Evolutionary conservation across 2,888 invertebrate species (phyloP).

Genomic region (Andrena chrysosceles): DNA sequence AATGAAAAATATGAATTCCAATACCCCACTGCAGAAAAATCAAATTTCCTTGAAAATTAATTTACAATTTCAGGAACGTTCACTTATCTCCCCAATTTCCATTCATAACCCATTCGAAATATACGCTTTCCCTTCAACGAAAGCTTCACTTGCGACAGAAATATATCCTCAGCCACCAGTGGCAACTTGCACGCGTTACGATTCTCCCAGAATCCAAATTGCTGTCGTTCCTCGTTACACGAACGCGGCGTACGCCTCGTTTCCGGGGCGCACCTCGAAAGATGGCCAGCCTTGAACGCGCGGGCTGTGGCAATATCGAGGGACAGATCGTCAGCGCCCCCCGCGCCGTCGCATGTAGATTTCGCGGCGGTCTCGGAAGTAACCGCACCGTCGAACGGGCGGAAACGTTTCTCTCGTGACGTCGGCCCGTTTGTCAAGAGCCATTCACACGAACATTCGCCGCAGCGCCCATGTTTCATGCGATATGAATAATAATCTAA

Average conservation of each 20-base stretch:
- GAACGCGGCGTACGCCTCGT: background rate
- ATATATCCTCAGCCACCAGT: too few species aligned
- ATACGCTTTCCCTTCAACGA: too few species aligned
- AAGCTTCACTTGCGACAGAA: too few species aligned
- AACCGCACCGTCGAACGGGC: conserved; percentile 37
- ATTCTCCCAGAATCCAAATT: background rate
- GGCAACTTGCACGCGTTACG: too few species aligned
- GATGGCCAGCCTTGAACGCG: background rate
- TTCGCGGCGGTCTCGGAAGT: conserved; percentile 22
- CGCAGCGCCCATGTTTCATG: conserved; percentile 83
- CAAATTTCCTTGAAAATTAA: too few species aligned
- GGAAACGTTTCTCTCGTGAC: conserved; percentile 46
- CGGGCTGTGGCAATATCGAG: background rate
- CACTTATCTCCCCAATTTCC: too few species aligned
- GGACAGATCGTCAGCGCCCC: background rate
- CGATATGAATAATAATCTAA: conserved; percentile 82
- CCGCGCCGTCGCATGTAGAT: background rate
- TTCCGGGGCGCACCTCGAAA: background rate
- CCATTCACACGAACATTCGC: conserved; percentile 76
- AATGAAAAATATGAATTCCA: too few species aligned
- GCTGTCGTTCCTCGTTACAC: background rate
- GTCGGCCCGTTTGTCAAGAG: conserved; percentile 56
- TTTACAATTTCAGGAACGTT: too few species aligned
- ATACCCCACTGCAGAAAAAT: too few species aligned
- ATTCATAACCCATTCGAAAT: too few species aligned